These are phyloP conservation scores for Drosophila fulvimacula DNA, from an alignment of 2,888 invertebrate genomes.

Conservation along the genomic window DNA sequence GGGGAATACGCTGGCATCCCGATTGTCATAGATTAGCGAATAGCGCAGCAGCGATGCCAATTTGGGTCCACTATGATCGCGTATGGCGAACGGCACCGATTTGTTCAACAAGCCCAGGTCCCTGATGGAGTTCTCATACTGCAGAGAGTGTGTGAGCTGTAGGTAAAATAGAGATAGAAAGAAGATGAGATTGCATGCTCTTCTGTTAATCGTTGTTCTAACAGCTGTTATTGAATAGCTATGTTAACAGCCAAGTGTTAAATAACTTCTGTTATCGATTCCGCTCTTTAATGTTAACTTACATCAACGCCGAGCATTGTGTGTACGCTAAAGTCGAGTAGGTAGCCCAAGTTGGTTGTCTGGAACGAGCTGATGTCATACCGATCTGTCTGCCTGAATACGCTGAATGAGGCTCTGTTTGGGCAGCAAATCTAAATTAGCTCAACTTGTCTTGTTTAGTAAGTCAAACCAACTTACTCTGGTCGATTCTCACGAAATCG, in stretches of 20 bases:
- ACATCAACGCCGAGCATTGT: conserved; percentile 86
- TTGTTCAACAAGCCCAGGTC: conserved; percentile 91
- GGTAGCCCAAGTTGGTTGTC: conserved; percentile 91
- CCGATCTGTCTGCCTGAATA: conserved; percentile 88
- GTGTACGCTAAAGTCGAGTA: conserved; percentile 90
- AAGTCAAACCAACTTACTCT: conserved; percentile 86
- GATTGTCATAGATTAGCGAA: conserved; percentile 90
- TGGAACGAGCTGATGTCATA: conserved; percentile 88
- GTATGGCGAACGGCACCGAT: conserved; percentile 91
- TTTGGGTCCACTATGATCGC: conserved; percentile 93
- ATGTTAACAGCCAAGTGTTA: not conserved
- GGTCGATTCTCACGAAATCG: conserved; percentile 86
- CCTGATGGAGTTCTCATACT: conserved; percentile 94
- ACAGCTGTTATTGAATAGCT: not conserved
- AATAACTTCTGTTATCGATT: not conserved
- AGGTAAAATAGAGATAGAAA: not conserved
- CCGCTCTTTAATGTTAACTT: conserved; percentile 17
- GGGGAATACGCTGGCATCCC: conserved; percentile 93
- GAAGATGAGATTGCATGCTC: not conserved
- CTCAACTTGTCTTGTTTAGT: not conserved
- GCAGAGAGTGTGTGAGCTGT: conserved; percentile 92
- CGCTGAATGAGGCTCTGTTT: conserved; percentile 89
- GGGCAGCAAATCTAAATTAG: not conserved
- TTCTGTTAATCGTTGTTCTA: not conserved
- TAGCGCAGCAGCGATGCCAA: conserved; percentile 95